Evolutionary conservation across 2,113 vertebrate genomes (phyloP).

Genomic region (Amblyopsis rosae): DNA sequence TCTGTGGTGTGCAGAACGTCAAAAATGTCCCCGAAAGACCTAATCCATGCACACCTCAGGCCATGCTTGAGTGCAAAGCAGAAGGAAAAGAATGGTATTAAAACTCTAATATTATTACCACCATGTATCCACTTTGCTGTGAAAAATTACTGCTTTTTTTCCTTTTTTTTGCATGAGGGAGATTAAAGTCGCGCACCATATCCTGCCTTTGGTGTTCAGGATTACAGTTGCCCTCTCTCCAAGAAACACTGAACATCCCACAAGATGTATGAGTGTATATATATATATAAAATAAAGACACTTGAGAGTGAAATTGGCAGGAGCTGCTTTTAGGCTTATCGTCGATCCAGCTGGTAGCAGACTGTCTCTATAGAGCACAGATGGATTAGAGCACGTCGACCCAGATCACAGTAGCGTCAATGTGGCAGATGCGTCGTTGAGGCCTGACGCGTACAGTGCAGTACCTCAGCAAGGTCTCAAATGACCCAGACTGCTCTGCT

Average conservation of each 20-base stretch:
- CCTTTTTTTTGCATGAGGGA: constrained; percentile 62
- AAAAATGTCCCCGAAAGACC: constrained; percentile 46
- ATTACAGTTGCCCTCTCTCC: constrained; percentile 65
- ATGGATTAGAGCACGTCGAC: constrained; percentile 65
- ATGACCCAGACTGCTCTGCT: constrained; percentile 57
- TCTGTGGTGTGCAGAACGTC: constrained; percentile 56
- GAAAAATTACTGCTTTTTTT: constrained; percentile 61
- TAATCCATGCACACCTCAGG: constrained; percentile 45
- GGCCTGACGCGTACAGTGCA: constrained; percentile 54
- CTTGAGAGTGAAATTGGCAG: constrained; percentile 56
- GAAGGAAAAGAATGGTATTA: constrained; percentile 60
- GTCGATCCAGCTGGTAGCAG: constrained; percentile 61
- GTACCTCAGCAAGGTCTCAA: constrained; percentile 64
- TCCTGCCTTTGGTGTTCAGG: constrained; percentile 61
- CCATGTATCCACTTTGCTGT: constrained; percentile 56
- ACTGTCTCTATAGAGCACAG: constrained; percentile 59
- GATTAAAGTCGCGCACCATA: constrained; percentile 73
- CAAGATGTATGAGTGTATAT: constrained; percentile 55
- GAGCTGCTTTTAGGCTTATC: constrained; percentile 55
- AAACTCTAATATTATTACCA: constrained; percentile 75
- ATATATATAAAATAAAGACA: constrained; percentile 56
- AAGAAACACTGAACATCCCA: constrained; percentile 45
- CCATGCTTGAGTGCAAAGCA: constrained; percentile 70
- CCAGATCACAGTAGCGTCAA: constrained; percentile 60
- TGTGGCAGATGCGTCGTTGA: constrained; percentile 66